phyloP scores from a whole-genome alignment of 2,113 vertebrate genomes.

The Lepus europaeus region DNA sequence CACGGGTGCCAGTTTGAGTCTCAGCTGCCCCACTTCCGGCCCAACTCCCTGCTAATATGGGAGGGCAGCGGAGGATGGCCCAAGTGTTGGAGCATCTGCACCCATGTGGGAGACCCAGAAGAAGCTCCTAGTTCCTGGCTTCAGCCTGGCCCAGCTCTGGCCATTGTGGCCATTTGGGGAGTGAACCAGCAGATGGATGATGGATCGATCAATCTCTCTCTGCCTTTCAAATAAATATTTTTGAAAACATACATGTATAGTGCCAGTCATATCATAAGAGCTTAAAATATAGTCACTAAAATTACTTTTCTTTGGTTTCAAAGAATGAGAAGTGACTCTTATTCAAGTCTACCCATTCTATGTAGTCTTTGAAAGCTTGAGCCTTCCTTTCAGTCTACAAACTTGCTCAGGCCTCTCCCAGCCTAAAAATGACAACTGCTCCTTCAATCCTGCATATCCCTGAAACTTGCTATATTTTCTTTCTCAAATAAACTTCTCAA shows the following conservation, averaged over 20 bases:
- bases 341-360: background rate
- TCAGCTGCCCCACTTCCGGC: too few relatives aligned
- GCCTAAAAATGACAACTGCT: background rate
- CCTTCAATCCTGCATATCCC: background rate
- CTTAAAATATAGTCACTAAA: constrained; percentile 44
- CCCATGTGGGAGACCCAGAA: too few relatives aligned
- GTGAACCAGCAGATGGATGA: too few relatives aligned
- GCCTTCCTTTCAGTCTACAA: background rate
- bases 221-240: too few relatives aligned
- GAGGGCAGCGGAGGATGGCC: too few relatives aligned
- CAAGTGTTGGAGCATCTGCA: too few relatives aligned
- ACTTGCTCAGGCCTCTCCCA: background rate
- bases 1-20: too few relatives aligned
- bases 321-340: background rate
- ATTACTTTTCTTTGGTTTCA: constrained; percentile 36
- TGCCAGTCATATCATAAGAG: background rate
- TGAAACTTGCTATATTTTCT: constrained; percentile 20
- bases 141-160: too few relatives aligned
- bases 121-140: too few relatives aligned
- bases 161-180: too few relatives aligned
- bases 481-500: constrained; percentile 48
- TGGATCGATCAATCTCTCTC: too few relatives aligned
- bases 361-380: background rate
- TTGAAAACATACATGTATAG: background rate
- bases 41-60: too few relatives aligned